Conservation (phyloP, 2,797 vertebrate genomes). For the Somateria mollissima region DNA sequence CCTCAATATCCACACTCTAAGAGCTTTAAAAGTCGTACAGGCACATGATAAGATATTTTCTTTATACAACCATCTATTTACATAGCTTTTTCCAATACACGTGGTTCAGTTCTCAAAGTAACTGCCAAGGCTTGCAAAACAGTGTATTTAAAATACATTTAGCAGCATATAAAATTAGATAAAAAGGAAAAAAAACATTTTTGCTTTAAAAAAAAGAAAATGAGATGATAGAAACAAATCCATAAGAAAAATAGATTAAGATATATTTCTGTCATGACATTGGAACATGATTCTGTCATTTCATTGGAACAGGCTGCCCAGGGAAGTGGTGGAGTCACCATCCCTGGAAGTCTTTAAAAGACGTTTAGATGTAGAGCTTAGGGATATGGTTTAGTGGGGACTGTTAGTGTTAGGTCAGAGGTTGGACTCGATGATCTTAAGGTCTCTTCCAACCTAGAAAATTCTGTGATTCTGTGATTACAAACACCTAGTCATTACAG, state of each 20-base stretch:
- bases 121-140: constrained; percentile 74
- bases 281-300: no score
- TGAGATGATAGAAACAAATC: constrained; percentile 74
- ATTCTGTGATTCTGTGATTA: no score
- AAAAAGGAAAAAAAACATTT: constrained; percentile 75
- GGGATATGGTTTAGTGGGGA: no score
- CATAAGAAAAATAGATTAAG: constrained; percentile 79
- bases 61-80: constrained; percentile 83
- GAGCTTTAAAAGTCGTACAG: constrained; percentile 80
- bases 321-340: no score
- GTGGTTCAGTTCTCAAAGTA: constrained; percentile 71
- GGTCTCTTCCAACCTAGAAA: no score
- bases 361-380: no score
- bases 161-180: constrained; percentile 84
- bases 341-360: no score
- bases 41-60: constrained; percentile 79
- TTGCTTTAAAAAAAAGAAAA: constrained; percentile 70
- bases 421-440: no score
- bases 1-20: constrained; percentile 75
- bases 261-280: constrained; percentile 65
- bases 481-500: constrained; percentile 66
- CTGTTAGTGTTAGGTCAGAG: no score
- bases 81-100: constrained; percentile 76
- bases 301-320: no score
- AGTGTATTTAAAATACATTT: constrained; percentile 80